phyloP scores from a whole-genome alignment of 1,140 invertebrate genomes.

The Zophobas atratus region DNA sequence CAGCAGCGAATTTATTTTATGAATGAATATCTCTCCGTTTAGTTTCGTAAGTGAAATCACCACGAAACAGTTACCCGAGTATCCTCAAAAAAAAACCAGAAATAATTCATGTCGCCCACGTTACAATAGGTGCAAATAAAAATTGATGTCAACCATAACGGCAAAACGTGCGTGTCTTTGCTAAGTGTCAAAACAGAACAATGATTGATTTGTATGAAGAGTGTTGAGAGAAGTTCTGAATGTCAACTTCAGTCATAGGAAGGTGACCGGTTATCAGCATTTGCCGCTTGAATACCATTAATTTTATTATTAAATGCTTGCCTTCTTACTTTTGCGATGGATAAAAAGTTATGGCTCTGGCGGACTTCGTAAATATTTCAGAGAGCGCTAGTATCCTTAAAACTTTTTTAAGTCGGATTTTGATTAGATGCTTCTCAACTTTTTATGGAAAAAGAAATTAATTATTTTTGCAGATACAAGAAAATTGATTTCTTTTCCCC shows the following conservation, averaged over 20 bases:
- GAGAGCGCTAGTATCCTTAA: too few species aligned
- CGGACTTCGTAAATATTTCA: too few species aligned
- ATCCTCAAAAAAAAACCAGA: constrained; percentile 15
- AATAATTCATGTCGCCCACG: constrained; percentile 7
- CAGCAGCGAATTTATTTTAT: constrained; percentile 1
- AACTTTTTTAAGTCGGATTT: too few species aligned
- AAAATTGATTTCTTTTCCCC: too few species aligned
- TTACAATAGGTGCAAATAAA: neutral
- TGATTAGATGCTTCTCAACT: too few species aligned
- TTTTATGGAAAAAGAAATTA: too few species aligned
- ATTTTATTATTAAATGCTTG: neutral
- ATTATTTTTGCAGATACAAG: too few species aligned
- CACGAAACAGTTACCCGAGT: constrained; percentile 25
- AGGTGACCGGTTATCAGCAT: neutral
- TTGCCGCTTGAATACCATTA: neutral
- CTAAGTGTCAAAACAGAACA: constrained; percentile 32
- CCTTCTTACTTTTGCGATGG: too few species aligned
- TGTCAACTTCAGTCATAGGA: too few species aligned
- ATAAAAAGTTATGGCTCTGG: too few species aligned
- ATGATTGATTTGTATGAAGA: constrained; percentile 18
- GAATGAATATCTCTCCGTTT: neutral
- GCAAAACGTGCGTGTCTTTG: constrained; percentile 34
- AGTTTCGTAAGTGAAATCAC: neutral
- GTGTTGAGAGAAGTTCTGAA: neutral
- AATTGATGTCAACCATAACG: constrained; percentile 40